Conservation (phyloP, 2,113 vertebrate genomes). For the Lepidothrix coronata region DNA sequence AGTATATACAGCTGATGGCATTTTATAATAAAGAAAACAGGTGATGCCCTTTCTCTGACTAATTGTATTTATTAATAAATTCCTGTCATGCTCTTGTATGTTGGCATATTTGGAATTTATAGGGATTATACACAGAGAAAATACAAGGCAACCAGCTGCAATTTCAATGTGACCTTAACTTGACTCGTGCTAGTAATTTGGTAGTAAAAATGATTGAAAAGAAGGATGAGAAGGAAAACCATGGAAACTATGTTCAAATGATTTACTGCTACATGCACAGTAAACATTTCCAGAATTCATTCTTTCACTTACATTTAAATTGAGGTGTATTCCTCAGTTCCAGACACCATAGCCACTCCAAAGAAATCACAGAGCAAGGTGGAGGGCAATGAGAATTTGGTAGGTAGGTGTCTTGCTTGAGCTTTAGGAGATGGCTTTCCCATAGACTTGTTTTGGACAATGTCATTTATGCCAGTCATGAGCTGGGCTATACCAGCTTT, state of each 20-base stretch:
- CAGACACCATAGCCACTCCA: not conserved
- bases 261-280: not conserved
- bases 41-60: not conserved
- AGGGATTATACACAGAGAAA: not conserved
- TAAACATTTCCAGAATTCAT: not conserved
- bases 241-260: not conserved
- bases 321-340: not conserved
- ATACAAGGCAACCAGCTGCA: not conserved
- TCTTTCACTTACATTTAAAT: not conserved
- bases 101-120: not conserved
- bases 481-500: not conserved
- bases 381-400: not conserved
- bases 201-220: not conserved
- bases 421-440: not conserved
- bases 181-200: not conserved
- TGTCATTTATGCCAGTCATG: not conserved
- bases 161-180: not conserved
- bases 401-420: not conserved
- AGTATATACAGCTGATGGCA: not conserved
- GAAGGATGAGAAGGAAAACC: not conserved
- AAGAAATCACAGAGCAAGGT: not conserved
- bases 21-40: conserved; percentile 33
- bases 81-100: not conserved
- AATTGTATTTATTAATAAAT: conserved; percentile 17
- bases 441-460: not conserved